These are phyloP conservation scores for Indicator indicator DNA, from an alignment of 2,113 vertebrate genomes.

Conservation along the genomic window DNA sequence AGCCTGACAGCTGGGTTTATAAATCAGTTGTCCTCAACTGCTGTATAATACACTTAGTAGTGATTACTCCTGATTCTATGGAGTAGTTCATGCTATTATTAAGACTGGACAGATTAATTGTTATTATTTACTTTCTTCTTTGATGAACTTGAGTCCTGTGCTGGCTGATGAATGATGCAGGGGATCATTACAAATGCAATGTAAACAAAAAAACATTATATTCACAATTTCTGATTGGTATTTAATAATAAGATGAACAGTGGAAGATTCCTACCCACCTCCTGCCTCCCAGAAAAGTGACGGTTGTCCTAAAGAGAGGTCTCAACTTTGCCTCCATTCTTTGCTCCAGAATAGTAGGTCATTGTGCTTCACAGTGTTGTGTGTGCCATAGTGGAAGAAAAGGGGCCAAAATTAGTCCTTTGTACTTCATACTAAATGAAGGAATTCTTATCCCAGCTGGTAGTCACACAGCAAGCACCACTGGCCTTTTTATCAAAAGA, in stretches of 20 bases:
- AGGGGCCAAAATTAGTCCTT: not conserved
- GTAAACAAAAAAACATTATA: not conserved
- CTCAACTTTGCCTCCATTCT: not conserved
- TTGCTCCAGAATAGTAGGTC: not conserved
- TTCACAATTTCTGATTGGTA: not conserved
- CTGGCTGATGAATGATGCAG: not conserved
- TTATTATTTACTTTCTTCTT: conserved; percentile 49
- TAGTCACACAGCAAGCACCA: not conserved
- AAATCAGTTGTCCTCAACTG: conserved; percentile 18
- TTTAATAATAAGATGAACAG: not conserved
- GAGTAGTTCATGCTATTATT: conserved; percentile 22
- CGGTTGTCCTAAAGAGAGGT: not conserved
- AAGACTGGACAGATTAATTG: conserved; percentile 18
- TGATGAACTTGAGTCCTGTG: not conserved
- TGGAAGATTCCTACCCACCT: not conserved
- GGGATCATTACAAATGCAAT: not conserved
- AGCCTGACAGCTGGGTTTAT: not conserved
- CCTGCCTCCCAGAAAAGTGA: not conserved
- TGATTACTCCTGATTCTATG: not conserved
- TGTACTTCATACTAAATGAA: not conserved
- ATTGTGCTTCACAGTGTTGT: not conserved
- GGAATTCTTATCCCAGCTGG: not conserved
- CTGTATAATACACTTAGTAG: not conserved
- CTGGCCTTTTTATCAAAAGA: not conserved
- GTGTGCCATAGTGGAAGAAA: not conserved